Conservation (phyloP, 2,888 invertebrate species). For the Nephrocerus scutellatus region DNA sequence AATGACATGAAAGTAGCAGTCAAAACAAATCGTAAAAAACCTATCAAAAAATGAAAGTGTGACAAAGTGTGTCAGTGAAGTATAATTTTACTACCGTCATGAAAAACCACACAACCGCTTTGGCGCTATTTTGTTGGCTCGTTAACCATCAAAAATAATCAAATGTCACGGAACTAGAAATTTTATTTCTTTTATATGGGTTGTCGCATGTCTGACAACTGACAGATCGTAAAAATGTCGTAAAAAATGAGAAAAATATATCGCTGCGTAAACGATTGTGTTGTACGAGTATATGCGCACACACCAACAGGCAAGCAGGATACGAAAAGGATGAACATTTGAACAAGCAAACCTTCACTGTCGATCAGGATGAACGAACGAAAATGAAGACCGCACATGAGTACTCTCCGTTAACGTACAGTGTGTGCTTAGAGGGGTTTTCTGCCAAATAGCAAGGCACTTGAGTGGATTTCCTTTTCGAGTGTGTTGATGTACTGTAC, state of each 20-base stretch:
- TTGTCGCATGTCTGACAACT: conserved; percentile 39
- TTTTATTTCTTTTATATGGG: conserved; percentile 39
- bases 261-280: conserved; percentile 12
- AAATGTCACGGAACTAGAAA: conserved; percentile 35
- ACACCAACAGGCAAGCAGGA: conserved; percentile 9
- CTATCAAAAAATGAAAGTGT: conserved; percentile 36
- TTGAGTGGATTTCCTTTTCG: too few relatives aligned
- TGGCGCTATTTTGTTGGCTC: too few relatives aligned
- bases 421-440: neutral
- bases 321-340: conserved; percentile 17
- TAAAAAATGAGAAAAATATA: conserved; percentile 30
- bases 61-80: conserved; percentile 27
- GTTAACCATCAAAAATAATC: conserved; percentile 39
- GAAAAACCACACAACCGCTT: conserved; percentile 8
- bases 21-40: conserved; percentile 45
- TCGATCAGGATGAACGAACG: conserved; percentile 12
- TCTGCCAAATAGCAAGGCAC: too few relatives aligned
- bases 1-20: conserved; percentile 23
- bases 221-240: conserved; percentile 45
- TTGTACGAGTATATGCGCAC: conserved; percentile 8
- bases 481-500: too few relatives aligned
- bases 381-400: too few relatives aligned
- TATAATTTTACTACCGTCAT: conserved; percentile 34
- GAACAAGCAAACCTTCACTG: neutral
- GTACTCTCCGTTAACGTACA: neutral